A percentile compares a stretch with the other conserved stretches of the same genome.
Conservation (phyloP, 2,888 invertebrate genomes). For the Chrysina gloriosa region DNA sequence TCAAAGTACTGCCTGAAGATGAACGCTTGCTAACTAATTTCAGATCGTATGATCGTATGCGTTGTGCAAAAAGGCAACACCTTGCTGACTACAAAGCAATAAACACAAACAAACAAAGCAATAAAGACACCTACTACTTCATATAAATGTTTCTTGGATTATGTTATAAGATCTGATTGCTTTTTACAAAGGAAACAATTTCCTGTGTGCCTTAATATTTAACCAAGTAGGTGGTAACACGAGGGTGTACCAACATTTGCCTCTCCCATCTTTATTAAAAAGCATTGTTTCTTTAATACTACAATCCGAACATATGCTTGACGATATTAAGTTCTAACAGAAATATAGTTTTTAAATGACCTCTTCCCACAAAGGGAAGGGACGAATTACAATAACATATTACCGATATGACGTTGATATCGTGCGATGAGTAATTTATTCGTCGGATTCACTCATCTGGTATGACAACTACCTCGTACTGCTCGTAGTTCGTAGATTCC, state of each 20-base stretch:
- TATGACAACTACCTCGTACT: no score
- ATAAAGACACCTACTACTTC: no score
- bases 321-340: neutral
- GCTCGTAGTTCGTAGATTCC: no score
- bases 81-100: no score
- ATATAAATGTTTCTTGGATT: no score
- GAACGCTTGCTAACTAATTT: no score
- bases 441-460: constrained; percentile 11
- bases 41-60: no score
- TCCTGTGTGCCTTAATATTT: neutral
- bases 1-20: no score
- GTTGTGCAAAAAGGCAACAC: no score
- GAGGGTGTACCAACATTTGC: neutral
- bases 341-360: neutral
- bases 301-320: neutral
- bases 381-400: constrained; percentile 3
- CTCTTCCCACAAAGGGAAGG: constrained; percentile 14
- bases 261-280: neutral
- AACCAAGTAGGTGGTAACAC: neutral
- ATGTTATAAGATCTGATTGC: no score
- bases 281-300: neutral
- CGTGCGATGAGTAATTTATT: constrained; percentile 24
- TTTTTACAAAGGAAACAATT: no score
- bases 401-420: constrained; percentile 18
- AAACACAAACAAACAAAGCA: no score